A percentile compares a stretch with the other conserved stretches of the same genome.
Conservation (phyloP, 2,888 invertebrate species). For the Bombylius major region DNA sequence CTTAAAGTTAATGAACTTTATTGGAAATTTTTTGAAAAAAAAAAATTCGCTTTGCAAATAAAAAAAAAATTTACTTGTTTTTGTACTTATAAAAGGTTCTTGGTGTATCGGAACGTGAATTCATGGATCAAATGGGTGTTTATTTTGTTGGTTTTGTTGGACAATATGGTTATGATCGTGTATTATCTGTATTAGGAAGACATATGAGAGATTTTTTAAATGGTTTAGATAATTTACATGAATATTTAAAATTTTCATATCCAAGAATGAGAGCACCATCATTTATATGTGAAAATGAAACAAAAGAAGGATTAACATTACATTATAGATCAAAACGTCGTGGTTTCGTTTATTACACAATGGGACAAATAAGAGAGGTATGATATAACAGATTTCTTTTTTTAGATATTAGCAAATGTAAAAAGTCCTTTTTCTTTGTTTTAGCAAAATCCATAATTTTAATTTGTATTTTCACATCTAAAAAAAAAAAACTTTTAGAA, state of each 20-base stretch:
- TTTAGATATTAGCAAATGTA: not conserved
- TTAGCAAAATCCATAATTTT: not conserved
- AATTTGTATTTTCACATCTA: too few species aligned
- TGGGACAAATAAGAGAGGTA: conserved; percentile 87
- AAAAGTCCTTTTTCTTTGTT: not conserved
- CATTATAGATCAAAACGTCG: conserved; percentile 88
- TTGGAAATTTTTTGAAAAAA: too few species aligned
- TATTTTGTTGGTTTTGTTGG: conserved; percentile 88
- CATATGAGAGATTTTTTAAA: conserved; percentile 94
- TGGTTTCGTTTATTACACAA: conserved; percentile 92
- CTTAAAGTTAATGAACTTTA: too few species aligned
- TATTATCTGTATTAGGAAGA: conserved; percentile 77
- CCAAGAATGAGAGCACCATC: conserved; percentile 83
- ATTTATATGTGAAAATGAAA: conserved; percentile 94
- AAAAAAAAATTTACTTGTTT: too few species aligned
- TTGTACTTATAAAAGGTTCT: conserved; percentile 47
- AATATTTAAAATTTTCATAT: conserved; percentile 92
- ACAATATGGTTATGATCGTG: conserved; percentile 89
- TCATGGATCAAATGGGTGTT: conserved; percentile 90
- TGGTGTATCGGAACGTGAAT: conserved; percentile 74
- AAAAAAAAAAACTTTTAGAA: not conserved
- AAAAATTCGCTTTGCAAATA: too few species aligned
- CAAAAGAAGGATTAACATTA: conserved; percentile 77
- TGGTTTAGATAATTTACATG: conserved; percentile 91
- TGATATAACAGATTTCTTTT: conserved; percentile 15